Percentiles rank a stretch among this genome's conserved stretches.
Evolutionary conservation across 2,797 vertebrate genomes (phyloP).

Genomic region (Macropus fuliginosus): DNA sequence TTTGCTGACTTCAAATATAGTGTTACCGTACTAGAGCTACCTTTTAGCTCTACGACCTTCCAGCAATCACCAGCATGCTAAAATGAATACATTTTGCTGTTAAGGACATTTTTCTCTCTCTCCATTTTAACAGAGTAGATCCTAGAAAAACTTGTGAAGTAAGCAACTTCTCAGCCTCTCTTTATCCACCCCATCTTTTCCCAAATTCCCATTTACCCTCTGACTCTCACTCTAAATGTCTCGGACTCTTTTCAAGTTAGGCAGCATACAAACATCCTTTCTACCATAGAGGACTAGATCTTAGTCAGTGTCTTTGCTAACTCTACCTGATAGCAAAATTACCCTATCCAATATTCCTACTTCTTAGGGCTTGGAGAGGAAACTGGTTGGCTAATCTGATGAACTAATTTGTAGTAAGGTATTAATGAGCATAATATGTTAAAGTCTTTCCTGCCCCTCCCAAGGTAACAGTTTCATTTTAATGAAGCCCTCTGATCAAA

Average conservation of each 20-base stretch:
- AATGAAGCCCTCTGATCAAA: constrained; percentile 22
- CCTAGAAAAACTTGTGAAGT: not conserved
- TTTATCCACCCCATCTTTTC: not conserved
- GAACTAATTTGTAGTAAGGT: constrained; percentile 44
- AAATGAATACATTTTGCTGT: not conserved
- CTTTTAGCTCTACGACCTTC: not conserved
- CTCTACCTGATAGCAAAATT: not conserved
- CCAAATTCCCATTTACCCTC: not conserved
- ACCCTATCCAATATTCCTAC: not conserved
- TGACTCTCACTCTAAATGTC: too few relatives aligned
- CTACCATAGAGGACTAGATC: not conserved
- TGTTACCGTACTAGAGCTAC: not conserved
- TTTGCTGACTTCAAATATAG: not conserved
- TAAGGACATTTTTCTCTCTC: not conserved
- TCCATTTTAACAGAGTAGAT: not conserved
- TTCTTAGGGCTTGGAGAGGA: not conserved
- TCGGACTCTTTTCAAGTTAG: not conserved
- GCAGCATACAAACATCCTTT: not conserved
- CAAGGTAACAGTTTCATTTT: constrained; percentile 32
- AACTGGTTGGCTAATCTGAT: constrained; percentile 25
- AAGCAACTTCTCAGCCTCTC: not conserved
- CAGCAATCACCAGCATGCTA: not conserved
- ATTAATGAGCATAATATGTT: not conserved
- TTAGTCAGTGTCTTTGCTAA: not conserved
- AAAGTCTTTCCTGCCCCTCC: not conserved